Conservation (phyloP, 2,888 invertebrate genomes). For the Allygus modestus region DNA sequence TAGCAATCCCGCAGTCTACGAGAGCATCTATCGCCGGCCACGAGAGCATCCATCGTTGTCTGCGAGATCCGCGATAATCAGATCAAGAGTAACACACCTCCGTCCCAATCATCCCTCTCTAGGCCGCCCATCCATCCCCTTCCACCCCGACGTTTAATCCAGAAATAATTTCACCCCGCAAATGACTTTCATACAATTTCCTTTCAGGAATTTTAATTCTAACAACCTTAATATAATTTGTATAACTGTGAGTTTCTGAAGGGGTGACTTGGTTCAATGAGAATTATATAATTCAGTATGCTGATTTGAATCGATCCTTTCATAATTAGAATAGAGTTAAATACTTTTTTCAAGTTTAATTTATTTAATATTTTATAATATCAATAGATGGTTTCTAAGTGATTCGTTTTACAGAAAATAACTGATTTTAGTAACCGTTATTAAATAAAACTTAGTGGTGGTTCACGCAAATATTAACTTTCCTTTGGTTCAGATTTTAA, state of each 20-base stretch:
- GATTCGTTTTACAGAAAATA: too few relatives aligned
- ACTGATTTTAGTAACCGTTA: too few relatives aligned
- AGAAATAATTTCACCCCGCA: conserved; percentile 11
- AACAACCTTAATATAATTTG: conserved; percentile 48
- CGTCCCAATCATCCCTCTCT: background rate
- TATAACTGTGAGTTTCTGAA: conserved; percentile 4
- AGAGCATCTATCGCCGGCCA: background rate
- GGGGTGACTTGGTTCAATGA: background rate
- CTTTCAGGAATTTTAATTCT: conserved; percentile 30
- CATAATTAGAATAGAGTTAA: background rate
- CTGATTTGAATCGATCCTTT: background rate
- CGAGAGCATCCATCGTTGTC: background rate
- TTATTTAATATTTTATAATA: too few relatives aligned
- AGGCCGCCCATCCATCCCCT: background rate
- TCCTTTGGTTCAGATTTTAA: too few relatives aligned
- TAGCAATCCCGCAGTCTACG: background rate
- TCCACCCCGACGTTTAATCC: conserved; percentile 12
- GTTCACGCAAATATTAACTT: too few relatives aligned
- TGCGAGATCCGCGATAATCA: background rate
- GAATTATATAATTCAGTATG: background rate
- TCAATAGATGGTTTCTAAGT: too few relatives aligned
- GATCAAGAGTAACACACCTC: conserved; percentile 6
- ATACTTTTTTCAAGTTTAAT: too few relatives aligned
- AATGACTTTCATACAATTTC: conserved; percentile 50
- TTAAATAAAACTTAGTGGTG: too few relatives aligned